Evolutionary conservation across 2,888 invertebrate species (phyloP).

Genomic region (Osmoderma eremita): DNA sequence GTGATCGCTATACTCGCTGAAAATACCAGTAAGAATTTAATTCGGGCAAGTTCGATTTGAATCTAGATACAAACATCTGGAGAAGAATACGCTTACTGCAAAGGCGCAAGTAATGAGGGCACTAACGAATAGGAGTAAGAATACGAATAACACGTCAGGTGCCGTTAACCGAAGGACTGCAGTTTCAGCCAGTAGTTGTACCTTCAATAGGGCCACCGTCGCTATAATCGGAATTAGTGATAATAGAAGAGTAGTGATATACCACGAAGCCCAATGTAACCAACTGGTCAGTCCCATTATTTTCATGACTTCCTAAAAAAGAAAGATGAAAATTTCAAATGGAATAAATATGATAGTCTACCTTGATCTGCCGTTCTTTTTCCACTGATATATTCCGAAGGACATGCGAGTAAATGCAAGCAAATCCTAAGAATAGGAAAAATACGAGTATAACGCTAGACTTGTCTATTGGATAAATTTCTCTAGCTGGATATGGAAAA

Average conservation of each 20-base stretch:
- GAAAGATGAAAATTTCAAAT: not conserved
- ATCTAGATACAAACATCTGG: constrained; percentile 50
- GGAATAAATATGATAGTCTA: constrained; percentile 52
- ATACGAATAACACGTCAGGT: constrained; percentile 74
- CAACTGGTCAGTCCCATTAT: constrained; percentile 87
- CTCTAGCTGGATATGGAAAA: constrained; percentile 81
- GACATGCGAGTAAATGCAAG: constrained; percentile 78
- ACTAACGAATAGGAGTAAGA: constrained; percentile 76
- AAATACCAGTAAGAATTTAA: constrained; percentile 51
- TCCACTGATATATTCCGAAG: constrained; percentile 78
- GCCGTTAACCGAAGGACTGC: constrained; percentile 77
- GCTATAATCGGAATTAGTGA: constrained; percentile 69
- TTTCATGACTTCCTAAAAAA: constrained; percentile 83
- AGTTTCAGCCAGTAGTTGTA: constrained; percentile 53
- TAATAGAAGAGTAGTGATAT: constrained; percentile 76
- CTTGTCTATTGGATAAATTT: constrained; percentile 73
- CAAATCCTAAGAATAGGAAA: constrained; percentile 83
- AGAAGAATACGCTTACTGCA: constrained; percentile 80
- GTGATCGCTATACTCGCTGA: constrained; percentile 81
- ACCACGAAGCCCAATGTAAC: constrained; percentile 89
- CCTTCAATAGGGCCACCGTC: constrained; percentile 66
- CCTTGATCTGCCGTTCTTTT: constrained; percentile 81
- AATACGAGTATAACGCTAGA: constrained; percentile 73
- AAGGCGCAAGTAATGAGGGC: constrained; percentile 81
- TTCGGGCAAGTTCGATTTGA: not conserved